phyloP scores from a whole-genome alignment of 2,113 vertebrate species.

The Eulemur rufifrons region DNA sequence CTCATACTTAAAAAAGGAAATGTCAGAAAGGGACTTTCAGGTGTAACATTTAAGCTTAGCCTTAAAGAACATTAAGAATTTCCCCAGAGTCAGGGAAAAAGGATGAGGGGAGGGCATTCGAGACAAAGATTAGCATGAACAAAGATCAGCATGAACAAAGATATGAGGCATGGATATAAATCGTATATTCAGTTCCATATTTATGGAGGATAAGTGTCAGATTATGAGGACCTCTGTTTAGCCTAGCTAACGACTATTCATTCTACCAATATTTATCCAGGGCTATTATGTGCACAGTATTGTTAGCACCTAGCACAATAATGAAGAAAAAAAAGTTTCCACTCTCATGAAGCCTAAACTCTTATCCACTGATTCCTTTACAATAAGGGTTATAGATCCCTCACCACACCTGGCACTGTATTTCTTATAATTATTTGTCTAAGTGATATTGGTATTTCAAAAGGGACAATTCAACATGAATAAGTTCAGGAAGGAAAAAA shows the following conservation, averaged over 20 bases:
- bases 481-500: neutral
- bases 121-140: neutral
- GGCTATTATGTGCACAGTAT: neutral
- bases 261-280: neutral
- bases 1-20: neutral
- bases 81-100: neutral
- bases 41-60: neutral
- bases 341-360: neutral
- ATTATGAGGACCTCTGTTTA: neutral
- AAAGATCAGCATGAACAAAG: constrained; percentile 40
- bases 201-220: neutral
- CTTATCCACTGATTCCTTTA: neutral
- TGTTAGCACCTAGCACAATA: neutral
- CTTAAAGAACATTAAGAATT: neutral
- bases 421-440: neutral
- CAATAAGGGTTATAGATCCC: neutral
- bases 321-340: neutral
- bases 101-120: neutral
- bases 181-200: neutral
- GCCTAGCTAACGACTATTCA: neutral
- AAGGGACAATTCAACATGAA: neutral
- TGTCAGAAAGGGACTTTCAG: neutral
- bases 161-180: neutral
- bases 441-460: constrained; percentile 12
- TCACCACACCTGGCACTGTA: neutral